Conservation (phyloP, 2,888 invertebrate species). For the Drosophila mimica region DNA sequence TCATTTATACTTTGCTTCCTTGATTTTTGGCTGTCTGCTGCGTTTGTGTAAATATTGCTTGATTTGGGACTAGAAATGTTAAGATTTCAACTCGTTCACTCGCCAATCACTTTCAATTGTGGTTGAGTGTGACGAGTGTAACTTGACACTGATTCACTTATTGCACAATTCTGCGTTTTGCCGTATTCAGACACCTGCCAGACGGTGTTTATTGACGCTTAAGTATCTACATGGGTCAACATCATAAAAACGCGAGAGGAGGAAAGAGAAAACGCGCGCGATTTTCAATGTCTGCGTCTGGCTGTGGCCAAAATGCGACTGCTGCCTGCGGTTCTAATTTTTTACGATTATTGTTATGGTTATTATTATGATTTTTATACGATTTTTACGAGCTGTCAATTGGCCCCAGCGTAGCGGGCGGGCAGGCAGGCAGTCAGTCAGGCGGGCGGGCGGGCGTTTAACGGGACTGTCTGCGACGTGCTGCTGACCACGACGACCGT, state of each 20-base stretch:
- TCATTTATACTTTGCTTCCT: constrained; percentile 12
- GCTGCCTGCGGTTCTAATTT: constrained; percentile 66
- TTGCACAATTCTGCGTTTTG: constrained; percentile 50
- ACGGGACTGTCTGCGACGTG: constrained; percentile 36
- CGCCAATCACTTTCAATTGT: constrained; percentile 28
- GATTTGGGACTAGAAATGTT: constrained; percentile 74
- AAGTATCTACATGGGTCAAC: constrained; percentile 55
- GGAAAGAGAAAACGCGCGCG: constrained; percentile 45
- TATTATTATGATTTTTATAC: constrained; percentile 81
- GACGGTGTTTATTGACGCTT: constrained; percentile 58
- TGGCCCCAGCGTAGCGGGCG: constrained; percentile 48
- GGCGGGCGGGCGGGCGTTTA: constrained; percentile 18
- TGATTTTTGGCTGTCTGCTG: constrained; percentile 54
- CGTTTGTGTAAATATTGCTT: constrained; percentile 66
- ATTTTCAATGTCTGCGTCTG: constrained; percentile 47
- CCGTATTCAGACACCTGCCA: constrained; percentile 68
- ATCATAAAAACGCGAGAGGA: constrained; percentile 45
- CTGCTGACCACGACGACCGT: constrained; percentile 76
- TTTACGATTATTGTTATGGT: constrained; percentile 85
- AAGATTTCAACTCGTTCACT: constrained; percentile 32
- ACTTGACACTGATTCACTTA: constrained; percentile 56
- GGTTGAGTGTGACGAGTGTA: constrained; percentile 48
- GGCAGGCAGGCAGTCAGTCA: background rate
- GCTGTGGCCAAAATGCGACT: constrained; percentile 69
- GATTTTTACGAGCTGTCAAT: constrained; percentile 82